Percentiles rank a stretch among this genome's conserved stretches.
phyloP scores from a whole-genome alignment of 2,113 vertebrate genomes.

The Xenopus laevis region DNA sequence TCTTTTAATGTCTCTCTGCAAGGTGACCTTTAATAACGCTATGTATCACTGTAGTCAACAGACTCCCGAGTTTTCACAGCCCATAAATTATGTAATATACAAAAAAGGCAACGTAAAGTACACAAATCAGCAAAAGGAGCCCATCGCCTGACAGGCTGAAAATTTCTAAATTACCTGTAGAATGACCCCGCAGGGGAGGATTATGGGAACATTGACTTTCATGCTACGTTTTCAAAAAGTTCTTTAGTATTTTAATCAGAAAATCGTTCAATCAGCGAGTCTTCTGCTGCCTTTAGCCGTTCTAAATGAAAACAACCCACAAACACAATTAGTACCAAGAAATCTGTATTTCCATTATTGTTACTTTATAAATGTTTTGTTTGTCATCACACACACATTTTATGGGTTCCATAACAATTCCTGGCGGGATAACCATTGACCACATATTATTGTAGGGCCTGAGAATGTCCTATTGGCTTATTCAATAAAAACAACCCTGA shows the following conservation, averaged over 20 bases:
- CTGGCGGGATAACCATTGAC: too few relatives aligned
- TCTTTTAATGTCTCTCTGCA: background rate
- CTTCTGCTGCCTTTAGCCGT: too few relatives aligned
- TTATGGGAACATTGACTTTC: conserved; percentile 4
- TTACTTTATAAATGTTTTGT: too few relatives aligned
- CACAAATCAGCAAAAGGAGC: conserved; percentile 22
- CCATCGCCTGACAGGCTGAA: background rate
- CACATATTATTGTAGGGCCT: too few relatives aligned
- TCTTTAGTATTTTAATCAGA: background rate
- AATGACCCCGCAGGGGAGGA: background rate
- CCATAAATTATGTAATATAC: conserved; percentile 31
- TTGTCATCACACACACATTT: too few relatives aligned
- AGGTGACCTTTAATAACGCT: conserved; percentile 21
- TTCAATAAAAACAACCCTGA: too few relatives aligned
- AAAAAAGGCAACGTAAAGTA: conserved; percentile 19
- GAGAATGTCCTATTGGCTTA: too few relatives aligned
- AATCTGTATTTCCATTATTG: too few relatives aligned
- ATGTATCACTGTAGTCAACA: conserved; percentile 22
- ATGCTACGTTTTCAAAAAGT: background rate
- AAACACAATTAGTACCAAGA: too few relatives aligned
- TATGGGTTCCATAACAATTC: too few relatives aligned
- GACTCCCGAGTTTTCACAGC: conserved; percentile 14
- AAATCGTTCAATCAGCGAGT: background rate
- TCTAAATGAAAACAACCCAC: too few relatives aligned
- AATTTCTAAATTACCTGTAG: background rate